Percentiles rank a stretch among this genome's conserved stretches.
phyloP scores from a whole-genome alignment of 2,888 invertebrate genomes.

The Drosophila monieri region DNA sequence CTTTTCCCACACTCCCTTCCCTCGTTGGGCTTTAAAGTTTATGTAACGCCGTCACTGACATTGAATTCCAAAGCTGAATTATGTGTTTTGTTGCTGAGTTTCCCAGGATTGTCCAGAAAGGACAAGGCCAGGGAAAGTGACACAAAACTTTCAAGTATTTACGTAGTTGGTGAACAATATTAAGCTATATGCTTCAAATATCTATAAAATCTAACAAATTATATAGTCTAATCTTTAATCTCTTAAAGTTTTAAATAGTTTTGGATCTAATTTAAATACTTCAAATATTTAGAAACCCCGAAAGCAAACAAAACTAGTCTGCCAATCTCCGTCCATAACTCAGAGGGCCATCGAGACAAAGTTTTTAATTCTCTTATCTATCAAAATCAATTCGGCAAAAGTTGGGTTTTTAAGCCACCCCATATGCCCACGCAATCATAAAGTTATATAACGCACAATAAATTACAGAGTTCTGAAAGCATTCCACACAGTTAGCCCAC shows the following conservation, averaged over 20 bases:
- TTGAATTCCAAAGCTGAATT: constrained; percentile 45
- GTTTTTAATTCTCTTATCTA: constrained; percentile 35
- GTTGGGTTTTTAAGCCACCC: constrained; percentile 24
- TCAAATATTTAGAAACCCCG: neutral
- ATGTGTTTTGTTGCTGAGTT: constrained; percentile 47
- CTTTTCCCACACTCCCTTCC: neutral
- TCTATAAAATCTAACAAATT: constrained; percentile 14
- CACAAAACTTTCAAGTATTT: constrained; percentile 14
- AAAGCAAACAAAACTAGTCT: neutral
- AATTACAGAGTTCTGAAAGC: constrained; percentile 56
- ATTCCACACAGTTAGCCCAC: constrained; percentile 64
- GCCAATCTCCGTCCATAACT: neutral
- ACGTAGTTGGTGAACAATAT: constrained; percentile 16
- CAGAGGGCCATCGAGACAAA: constrained; percentile 27
- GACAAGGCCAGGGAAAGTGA: constrained; percentile 21
- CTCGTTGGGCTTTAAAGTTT: neutral
- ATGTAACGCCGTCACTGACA: constrained; percentile 18
- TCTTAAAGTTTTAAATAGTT: neutral
- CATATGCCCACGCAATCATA: constrained; percentile 57
- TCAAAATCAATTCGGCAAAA: constrained; percentile 31
- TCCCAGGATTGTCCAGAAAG: constrained; percentile 15
- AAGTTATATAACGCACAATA: constrained; percentile 78
- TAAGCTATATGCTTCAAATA: neutral
- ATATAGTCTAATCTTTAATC: neutral
- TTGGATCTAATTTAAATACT: neutral